Percentiles rank a stretch among this genome's conserved stretches.
phyloP scores from a whole-genome alignment of 2,797 vertebrate species.

The Ctenosaura bakeri region DNA sequence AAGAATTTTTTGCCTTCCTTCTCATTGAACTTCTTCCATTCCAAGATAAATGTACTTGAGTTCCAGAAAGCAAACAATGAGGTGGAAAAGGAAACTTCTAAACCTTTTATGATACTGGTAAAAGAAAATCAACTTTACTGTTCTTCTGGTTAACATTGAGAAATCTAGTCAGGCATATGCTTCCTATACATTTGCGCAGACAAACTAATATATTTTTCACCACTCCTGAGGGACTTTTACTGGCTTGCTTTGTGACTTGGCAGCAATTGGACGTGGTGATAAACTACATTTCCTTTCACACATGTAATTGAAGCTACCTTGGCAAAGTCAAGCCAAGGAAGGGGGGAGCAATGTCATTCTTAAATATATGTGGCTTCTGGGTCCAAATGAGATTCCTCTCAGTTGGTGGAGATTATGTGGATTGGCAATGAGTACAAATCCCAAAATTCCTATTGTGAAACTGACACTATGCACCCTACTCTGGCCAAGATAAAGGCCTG shows the following conservation, averaged over 20 bases:
- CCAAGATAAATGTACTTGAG: background rate
- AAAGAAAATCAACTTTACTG: constrained; percentile 51
- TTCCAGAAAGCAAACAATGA: constrained; percentile 25
- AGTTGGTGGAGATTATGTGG: background rate
- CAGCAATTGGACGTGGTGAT: background rate
- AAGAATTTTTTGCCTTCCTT: background rate
- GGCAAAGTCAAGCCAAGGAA: constrained; percentile 18
- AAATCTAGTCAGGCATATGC: background rate
- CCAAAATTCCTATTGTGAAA: background rate
- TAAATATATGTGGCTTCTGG: background rate
- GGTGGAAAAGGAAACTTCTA: constrained; percentile 17
- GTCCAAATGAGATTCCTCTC: background rate
- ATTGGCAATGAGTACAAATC: background rate
- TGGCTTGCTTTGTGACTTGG: constrained; percentile 19
- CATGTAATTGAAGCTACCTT: background rate
- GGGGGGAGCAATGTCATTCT: background rate
- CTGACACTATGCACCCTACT: background rate
- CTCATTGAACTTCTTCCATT: constrained; percentile 14
- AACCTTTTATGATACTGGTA: constrained; percentile 10
- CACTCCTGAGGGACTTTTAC: background rate
- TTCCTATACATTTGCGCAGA: constrained; percentile 12
- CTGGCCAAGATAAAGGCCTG: no score
- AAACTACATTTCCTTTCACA: constrained; percentile 55
- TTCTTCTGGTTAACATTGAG: constrained; percentile 26
- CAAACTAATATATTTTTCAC: constrained; percentile 22